These are phyloP conservation scores for Melanargia galathea DNA, from an alignment of 2,888 invertebrate genomes.

Conservation along the genomic window DNA sequence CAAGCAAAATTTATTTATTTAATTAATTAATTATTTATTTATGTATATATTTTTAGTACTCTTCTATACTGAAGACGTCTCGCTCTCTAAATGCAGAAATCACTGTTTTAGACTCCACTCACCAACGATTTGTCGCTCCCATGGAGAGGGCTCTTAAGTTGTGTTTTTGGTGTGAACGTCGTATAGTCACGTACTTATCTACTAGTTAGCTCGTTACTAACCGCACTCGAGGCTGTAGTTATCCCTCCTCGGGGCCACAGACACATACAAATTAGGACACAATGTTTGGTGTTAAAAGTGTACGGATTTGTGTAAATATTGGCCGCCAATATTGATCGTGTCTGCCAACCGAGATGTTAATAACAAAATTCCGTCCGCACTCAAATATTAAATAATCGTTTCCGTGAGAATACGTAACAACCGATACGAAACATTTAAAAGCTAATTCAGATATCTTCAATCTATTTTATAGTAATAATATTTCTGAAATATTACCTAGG, in stretches of 20 bases:
- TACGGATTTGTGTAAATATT: slow-evolving; percentile 73
- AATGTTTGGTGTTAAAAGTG: slow-evolving; percentile 75
- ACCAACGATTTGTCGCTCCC: too few species aligned
- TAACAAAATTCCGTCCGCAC: slow-evolving; percentile 55
- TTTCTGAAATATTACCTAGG: slow-evolving; percentile 14
- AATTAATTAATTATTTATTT: too few species aligned
- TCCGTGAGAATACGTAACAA: slow-evolving; percentile 42
- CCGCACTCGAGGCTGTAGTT: slow-evolving; percentile 34
- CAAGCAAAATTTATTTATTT: too few species aligned
- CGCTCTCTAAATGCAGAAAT: too few species aligned
- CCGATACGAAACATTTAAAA: slow-evolving; percentile 12
- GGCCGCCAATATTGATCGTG: slow-evolving; percentile 66
- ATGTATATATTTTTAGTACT: too few species aligned
- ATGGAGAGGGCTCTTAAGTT: slow-evolving; percentile 33
- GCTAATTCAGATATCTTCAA: slow-evolving; percentile 3
- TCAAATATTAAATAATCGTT: slow-evolving; percentile 54
- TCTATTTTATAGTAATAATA: neutral
- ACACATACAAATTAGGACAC: slow-evolving; percentile 60
- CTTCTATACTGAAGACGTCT: too few species aligned
- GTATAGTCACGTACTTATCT: slow-evolving; percentile 38
- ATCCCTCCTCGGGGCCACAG: slow-evolving; percentile 45
- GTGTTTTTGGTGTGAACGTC: slow-evolving; percentile 26
- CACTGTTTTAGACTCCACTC: too few species aligned
- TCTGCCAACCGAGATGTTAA: slow-evolving; percentile 64
- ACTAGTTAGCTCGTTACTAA: slow-evolving; percentile 29